Conservation (phyloP, 1,140 invertebrate genomes). For the Drosophila dunni region DNA sequence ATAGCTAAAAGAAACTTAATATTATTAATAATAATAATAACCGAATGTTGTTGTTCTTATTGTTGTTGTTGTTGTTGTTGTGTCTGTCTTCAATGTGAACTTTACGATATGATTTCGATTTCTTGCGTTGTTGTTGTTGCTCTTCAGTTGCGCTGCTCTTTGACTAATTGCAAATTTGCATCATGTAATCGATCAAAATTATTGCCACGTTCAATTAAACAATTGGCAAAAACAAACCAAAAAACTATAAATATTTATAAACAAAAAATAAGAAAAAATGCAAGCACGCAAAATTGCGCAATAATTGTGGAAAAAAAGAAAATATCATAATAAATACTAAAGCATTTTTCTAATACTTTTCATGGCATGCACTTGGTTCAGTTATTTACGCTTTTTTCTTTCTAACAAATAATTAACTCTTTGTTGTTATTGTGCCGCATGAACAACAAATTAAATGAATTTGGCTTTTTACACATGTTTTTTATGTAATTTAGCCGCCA, state of each 20-base stretch:
- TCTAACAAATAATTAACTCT: slow-evolving; percentile 65
- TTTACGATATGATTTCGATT: slow-evolving; percentile 32
- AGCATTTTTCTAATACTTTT: slow-evolving; percentile 38
- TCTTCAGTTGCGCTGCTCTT: slow-evolving; percentile 38
- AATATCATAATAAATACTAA: slow-evolving; percentile 34
- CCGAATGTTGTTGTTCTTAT: slow-evolving; percentile 59
- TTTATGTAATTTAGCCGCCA: slow-evolving; percentile 63
- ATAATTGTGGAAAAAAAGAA: slow-evolving; percentile 33
- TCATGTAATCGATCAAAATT: slow-evolving; percentile 42
- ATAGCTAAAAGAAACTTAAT: slow-evolving; percentile 20
- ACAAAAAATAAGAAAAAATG: slow-evolving; percentile 16
- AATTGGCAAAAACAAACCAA: slow-evolving; percentile 42
- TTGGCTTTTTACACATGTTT: slow-evolving; percentile 41
- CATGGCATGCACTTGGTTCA: slow-evolving; percentile 37
- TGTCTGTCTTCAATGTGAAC: slow-evolving; percentile 26
- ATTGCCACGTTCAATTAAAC: slow-evolving; percentile 50
- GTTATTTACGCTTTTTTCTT: slow-evolving; percentile 9
- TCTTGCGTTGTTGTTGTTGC: slow-evolving; percentile 40
- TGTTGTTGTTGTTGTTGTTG: slow-evolving; percentile 36
- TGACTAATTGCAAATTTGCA: slow-evolving; percentile 29
- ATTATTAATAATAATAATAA: slow-evolving; percentile 36
- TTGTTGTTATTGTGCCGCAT: slow-evolving; percentile 65
- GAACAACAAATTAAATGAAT: slow-evolving; percentile 63
- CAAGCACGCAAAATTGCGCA: slow-evolving; percentile 52
- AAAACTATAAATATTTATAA: slow-evolving; percentile 5